phyloP scores from a whole-genome alignment of 2,888 invertebrate species.

The Agrochola lychnidis region DNA sequence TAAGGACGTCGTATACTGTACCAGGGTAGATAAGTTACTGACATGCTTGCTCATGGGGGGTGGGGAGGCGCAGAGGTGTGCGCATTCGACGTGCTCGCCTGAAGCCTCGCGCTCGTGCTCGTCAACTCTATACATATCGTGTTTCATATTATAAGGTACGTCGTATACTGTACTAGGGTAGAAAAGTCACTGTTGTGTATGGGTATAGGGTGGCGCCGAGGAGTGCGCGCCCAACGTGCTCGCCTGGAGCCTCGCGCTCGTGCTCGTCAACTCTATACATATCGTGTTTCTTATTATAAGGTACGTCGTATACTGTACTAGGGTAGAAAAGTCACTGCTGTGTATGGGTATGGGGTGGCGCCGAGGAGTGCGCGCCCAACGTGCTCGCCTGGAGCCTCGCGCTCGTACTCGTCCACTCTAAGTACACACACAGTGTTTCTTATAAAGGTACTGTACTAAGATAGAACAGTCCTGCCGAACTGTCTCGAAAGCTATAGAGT shows the following conservation, averaged over 20 bases:
- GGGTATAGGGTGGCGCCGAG: too few relatives aligned
- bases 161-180: background rate
- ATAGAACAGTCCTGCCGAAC: background rate
- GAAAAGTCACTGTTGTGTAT: too few relatives aligned
- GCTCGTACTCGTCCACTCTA: too few relatives aligned
- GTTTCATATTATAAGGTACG: conserved; percentile 90
- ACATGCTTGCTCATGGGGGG: conserved; percentile 90
- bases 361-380: conserved; percentile 95
- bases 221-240: conserved; percentile 95
- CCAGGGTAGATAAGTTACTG: too few relatives aligned
- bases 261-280: conserved; percentile 93
- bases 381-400: conserved; percentile 94
- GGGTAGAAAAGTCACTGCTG: too few relatives aligned
- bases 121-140: conserved; percentile 93
- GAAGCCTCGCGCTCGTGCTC: conserved; percentile 93
- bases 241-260: conserved; percentile 93
- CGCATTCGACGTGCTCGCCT: conserved; percentile 94
- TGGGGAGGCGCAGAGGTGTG: conserved; percentile 96
- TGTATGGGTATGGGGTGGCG: too few relatives aligned
- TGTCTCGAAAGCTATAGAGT: background rate
- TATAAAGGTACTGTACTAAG: too few relatives aligned
- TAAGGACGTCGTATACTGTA: conserved; percentile 74
- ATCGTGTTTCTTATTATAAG: conserved; percentile 92
- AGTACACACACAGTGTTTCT: too few relatives aligned
- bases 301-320: conserved; percentile 67